These are phyloP conservation scores for Leuciscus idus DNA, from an alignment of 2,113 vertebrate genomes.

Conservation along the genomic window DNA sequence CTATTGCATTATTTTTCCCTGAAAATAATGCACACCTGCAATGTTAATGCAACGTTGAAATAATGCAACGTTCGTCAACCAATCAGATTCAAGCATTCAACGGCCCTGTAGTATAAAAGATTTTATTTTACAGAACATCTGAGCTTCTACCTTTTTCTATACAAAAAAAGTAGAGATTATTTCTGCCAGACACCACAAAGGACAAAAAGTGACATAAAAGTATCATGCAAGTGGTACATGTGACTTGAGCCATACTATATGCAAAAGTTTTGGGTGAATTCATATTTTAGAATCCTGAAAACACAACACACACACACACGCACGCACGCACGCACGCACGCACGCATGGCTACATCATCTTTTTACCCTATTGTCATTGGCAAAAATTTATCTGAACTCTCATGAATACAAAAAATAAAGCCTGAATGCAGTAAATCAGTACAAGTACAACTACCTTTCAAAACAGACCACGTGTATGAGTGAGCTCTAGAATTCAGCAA, in stretches of 20 bases:
- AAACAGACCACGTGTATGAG: conserved; percentile 1
- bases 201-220: neutral
- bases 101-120: too few relatives aligned
- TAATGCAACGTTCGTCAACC: too few relatives aligned
- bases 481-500: conserved; percentile 63
- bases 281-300: too few relatives aligned
- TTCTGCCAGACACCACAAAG: neutral
- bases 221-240: neutral
- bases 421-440: neutral
- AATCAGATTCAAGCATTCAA: too few relatives aligned
- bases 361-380: neutral
- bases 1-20: too few relatives aligned
- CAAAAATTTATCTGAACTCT: neutral
- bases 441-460: neutral
- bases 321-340: too few relatives aligned
- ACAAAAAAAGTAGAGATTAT: neutral
- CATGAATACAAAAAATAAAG: neutral
- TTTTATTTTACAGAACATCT: neutral
- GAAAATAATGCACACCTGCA: too few relatives aligned
- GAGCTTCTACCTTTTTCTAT: neutral
- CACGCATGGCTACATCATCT: neutral
- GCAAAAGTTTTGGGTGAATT: too few relatives aligned
- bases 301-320: too few relatives aligned
- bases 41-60: too few relatives aligned
- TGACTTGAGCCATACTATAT: too few relatives aligned